phyloP scores from a whole-genome alignment of 2,113 vertebrate genomes.

The Aramus guarauna region DNA sequence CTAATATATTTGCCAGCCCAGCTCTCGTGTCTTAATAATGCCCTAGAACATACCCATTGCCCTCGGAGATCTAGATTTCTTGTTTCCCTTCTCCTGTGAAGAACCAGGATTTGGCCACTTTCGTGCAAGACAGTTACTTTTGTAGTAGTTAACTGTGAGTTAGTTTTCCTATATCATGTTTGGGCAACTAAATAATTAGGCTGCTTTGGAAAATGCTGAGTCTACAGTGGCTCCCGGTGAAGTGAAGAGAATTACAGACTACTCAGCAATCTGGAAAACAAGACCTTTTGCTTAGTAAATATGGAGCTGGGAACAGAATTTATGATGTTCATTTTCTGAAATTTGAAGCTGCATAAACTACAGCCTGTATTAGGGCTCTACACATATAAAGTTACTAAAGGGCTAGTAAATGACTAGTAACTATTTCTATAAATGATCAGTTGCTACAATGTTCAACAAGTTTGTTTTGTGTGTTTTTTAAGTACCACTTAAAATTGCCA shows the following conservation, averaged over 20 bases:
- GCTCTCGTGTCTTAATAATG: background rate
- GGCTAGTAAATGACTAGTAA: background rate
- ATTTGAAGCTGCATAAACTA: background rate
- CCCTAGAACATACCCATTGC: background rate
- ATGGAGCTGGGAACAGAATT: conserved; percentile 17
- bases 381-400: background rate
- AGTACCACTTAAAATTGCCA: background rate
- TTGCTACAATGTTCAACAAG: background rate
- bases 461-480: background rate
- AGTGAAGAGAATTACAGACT: conserved; percentile 47
- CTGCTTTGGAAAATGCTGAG: conserved; percentile 47
- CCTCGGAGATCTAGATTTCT: background rate
- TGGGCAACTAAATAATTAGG: conserved; percentile 60
- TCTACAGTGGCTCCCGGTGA: conserved; percentile 4
- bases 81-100: background rate
- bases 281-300: conserved; percentile 53
- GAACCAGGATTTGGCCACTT: background rate
- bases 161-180: conserved; percentile 28
- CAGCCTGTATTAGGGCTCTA: background rate
- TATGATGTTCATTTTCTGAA: conserved; percentile 8
- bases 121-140: background rate
- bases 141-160: background rate
- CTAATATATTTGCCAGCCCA: background rate
- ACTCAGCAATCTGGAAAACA: conserved; percentile 30
- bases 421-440: background rate